Base-by-base conservation (phyloP, 2,113 vertebrate genomes). In the Neotoma lepida region DNA sequence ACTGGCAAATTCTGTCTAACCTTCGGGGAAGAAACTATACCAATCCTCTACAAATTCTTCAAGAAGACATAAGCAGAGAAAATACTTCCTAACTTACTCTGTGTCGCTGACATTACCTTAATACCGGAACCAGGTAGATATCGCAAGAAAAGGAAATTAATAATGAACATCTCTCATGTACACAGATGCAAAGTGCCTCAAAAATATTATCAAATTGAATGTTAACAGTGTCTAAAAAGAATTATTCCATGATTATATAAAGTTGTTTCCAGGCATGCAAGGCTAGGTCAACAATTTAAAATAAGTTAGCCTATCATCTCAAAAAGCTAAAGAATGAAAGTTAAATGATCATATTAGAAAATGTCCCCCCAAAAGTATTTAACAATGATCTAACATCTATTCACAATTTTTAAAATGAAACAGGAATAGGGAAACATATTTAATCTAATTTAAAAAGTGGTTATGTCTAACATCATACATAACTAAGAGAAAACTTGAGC, bases 201-300 rank as follows among this genome's bases (percentile, higher is more conserved):
- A 97, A 90, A 90, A 88, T 71, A 84, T 51, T 71, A 84, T 51
- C 14, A 95, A 58, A 66, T 28, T 63, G 78, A 91, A 71, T 77
- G 13, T 6, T 6, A 82, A 76, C 1, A 64, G 61, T 58, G 1
- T 89, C 41, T 49, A 58, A 56, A 88, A 89, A 58, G 58, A 89
- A 85, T 96, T 61, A 63, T n/a, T 33, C 51, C 9, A 86, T 63
- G 30, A 86, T 7, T 58, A 86, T 73, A 14, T n/a, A 2, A 17
- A 26, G 15, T 91, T 86, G 89, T 89, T 82, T 49, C 35, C 26
- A 77, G 18, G 17, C 58, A 58, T 58, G 0, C 14, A 89, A 91
- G 8, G 0, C 15, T 73, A 56, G 4, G 71, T 51, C 35, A 94
- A n/a, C 24, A 44, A 71, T 76, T 51, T 77, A 86, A 89, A 81